Evolutionary conservation across 1,140 invertebrate species (phyloP).

Genomic region (Heliconius hewitsoni): DNA sequence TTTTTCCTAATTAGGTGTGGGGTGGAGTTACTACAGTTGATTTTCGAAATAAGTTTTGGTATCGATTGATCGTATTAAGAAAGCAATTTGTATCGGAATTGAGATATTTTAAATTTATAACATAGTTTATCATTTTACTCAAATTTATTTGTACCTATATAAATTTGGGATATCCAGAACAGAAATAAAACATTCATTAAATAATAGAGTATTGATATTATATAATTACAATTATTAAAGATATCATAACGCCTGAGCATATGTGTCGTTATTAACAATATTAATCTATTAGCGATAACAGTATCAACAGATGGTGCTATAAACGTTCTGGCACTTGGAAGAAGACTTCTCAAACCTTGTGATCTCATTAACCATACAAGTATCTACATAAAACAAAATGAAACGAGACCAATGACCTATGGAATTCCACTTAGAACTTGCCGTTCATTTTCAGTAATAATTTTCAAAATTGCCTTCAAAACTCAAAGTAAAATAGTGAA

Average conservation of each 20-base stretch:
- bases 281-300: slow-evolving; percentile 35
- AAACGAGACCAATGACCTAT: neutral
- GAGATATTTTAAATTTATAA: neutral
- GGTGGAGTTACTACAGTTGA: slow-evolving; percentile 20
- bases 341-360: slow-evolving; percentile 7
- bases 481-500: slow-evolving; percentile 6
- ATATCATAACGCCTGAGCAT: slow-evolving; percentile 18
- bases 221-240: neutral
- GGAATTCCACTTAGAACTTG: neutral
- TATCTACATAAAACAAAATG: neutral
- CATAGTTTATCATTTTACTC: neutral
- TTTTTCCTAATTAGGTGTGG: slow-evolving; percentile 44
- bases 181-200: neutral
- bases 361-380: neutral
- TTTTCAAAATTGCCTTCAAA: slow-evolving; percentile 10
- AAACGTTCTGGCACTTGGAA: slow-evolving; percentile 24
- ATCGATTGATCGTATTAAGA: neutral
- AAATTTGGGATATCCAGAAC: neutral
- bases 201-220: neutral
- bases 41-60: slow-evolving; percentile 2
- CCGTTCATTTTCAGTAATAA: neutral
- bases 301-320: slow-evolving; percentile 47
- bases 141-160: too few relatives aligned
- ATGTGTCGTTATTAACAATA: slow-evolving; percentile 29
- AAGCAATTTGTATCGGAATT: neutral